These are phyloP conservation scores for Nymphicus hollandicus DNA, from an alignment of 2,113 vertebrate species.

Conservation along the genomic window DNA sequence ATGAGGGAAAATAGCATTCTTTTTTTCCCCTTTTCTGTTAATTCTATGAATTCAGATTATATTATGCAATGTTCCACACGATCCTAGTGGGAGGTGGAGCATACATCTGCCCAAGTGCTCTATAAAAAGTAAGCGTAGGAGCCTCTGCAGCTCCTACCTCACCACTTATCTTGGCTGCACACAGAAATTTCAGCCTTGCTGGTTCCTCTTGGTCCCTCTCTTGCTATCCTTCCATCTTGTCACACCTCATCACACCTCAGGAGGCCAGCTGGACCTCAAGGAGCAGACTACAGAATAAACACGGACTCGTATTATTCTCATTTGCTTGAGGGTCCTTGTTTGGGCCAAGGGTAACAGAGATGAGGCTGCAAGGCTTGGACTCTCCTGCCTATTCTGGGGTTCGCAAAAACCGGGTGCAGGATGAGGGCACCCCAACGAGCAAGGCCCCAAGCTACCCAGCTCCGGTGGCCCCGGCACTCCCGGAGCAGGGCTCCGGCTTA, in stretches of 20 bases:
- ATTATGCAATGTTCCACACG: neutral
- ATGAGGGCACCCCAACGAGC: neutral
- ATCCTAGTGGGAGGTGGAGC: neutral
- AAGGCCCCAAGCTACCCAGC: neutral
- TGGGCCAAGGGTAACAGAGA: neutral
- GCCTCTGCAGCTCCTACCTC: neutral
- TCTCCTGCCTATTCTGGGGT: neutral
- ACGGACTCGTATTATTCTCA: accelerated
- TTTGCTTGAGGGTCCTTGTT: neutral
- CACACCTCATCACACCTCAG: neutral
- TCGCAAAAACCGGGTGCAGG: accelerated
- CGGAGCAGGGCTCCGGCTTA: no score
- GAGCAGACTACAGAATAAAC: neutral
- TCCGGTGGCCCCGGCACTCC: no score
- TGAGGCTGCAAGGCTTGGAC: neutral
- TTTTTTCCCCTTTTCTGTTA: neutral
- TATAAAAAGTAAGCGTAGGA: constrained; percentile 12
- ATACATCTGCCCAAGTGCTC: neutral
- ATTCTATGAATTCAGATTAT: constrained; percentile 6
- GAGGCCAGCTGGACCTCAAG: neutral
- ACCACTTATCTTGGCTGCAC: neutral
- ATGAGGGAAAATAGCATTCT: neutral
- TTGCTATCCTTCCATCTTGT: neutral
- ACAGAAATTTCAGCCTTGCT: neutral
- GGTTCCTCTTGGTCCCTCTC: neutral